Conservation (phyloP, 2,113 vertebrate genomes). For the Boleophthalmus pectinirostris region DNA sequence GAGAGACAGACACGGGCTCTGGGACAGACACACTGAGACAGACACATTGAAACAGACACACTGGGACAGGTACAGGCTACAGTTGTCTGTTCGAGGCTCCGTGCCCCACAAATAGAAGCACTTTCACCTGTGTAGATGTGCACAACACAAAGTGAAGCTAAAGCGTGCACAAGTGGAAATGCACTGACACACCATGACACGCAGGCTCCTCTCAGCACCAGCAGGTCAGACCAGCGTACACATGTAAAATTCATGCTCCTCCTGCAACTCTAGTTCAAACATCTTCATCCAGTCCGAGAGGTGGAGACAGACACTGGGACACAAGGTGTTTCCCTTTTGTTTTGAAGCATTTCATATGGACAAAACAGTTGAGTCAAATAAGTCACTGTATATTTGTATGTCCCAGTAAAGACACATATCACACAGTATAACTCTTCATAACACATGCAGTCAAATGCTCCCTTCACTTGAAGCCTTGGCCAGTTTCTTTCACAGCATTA, state of each 20-base stretch:
- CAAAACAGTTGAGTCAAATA: background rate
- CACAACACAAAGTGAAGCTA: background rate
- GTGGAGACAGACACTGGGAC: background rate
- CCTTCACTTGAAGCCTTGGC: conserved; percentile 15
- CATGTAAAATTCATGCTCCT: conserved; percentile 26
- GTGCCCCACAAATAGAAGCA: conserved; percentile 8
- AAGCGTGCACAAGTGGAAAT: background rate
- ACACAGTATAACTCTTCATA: background rate
- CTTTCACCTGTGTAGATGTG: background rate
- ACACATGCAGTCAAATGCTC: background rate
- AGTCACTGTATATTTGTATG: background rate
- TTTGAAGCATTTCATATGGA: background rate
- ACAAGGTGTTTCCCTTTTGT: background rate
- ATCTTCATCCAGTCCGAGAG: background rate
- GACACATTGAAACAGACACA: conserved; percentile 8
- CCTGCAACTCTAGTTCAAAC: background rate
- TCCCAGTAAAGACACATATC: background rate
- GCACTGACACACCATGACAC: conserved; percentile 8
- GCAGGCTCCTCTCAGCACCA: conserved; percentile 13
- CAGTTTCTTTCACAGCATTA: conserved; percentile 5
- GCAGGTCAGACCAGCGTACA: conserved; percentile 17
- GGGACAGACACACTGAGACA: no score
- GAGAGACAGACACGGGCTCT: background rate
- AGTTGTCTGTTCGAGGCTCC: background rate
- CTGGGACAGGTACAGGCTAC: no score